These are phyloP conservation scores for Cremastinae sp. DNA, from an alignment of 2,888 invertebrate species.

Conservation along the genomic window DNA sequence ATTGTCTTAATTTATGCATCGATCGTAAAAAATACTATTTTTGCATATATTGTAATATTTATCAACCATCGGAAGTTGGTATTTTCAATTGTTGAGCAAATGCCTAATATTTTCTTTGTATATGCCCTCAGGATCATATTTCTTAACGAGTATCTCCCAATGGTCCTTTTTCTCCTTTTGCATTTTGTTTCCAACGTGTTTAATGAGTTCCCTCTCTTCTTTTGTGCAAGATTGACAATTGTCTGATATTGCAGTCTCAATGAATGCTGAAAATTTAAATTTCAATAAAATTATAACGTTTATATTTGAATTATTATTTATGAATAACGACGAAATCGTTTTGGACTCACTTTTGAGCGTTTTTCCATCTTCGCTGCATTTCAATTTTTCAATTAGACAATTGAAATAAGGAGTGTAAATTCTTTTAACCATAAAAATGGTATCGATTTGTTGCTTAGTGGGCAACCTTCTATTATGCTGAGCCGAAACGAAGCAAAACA, in stretches of 20 bases:
- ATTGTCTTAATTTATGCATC: too few relatives aligned
- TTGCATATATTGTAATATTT: constrained; percentile 13
- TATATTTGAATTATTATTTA: too few relatives aligned
- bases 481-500: background rate
- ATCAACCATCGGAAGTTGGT: constrained; percentile 9
- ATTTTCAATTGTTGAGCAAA: constrained; percentile 10
- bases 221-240: constrained; percentile 61
- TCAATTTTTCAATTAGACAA: constrained; percentile 66
- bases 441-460: constrained; percentile 59
- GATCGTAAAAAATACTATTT: too few relatives aligned
- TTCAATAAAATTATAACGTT: background rate
- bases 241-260: constrained; percentile 61
- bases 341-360: constrained; percentile 65
- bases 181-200: constrained; percentile 54
- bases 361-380: constrained; percentile 64
- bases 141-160: constrained; percentile 59
- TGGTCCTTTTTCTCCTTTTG: constrained; percentile 39
- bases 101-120: constrained; percentile 23
- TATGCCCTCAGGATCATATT: constrained; percentile 61
- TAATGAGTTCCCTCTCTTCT: constrained; percentile 54
- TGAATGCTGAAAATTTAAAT: constrained; percentile 50
- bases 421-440: constrained; percentile 57
- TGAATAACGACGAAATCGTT: background rate
- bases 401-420: constrained; percentile 58
- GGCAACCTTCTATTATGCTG: background rate